Base-by-base conservation (phyloP, 1,140 invertebrate species). In the Drosophila dunni region DNA sequence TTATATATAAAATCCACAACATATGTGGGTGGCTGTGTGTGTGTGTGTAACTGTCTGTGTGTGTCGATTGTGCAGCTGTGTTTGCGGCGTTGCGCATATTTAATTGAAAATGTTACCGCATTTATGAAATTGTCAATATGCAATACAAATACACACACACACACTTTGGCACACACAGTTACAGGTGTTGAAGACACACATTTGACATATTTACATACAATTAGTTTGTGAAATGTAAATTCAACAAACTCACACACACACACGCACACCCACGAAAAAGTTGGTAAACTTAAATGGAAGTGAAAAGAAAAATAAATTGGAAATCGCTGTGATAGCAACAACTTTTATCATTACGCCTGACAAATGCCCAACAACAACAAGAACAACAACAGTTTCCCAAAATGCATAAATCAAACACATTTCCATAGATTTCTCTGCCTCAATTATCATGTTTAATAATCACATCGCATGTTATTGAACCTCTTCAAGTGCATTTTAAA, bases 71-170 rank as follows among this genome's bases (percentile, higher is more conserved):
- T 89, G 79, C 76, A 83, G 76, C 73, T 88, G 80, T 83, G 76
- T 83, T 86, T 88, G 83, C 80, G 74, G 54, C 69, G 70, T 70
- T 88, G 83, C 84, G 84, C 83, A 88, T 88, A 88, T 88, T 89
- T 89, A 88, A 88, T 88, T 88, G 83, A 88, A 88, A 88, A 88
- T 88, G 83, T 88, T 88, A 88, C 83, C 83, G 84, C 83, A 88
- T 88, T 88, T 88, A 88, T 88, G 84, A 88, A 88, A 89, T 80
- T 88, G 84, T 88, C 84, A 88, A 88, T 89, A 89, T 83, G 80
- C 73, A 84, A 80, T 78, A 88, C 83, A 88, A 88, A 77, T 60
- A 88, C 53, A 61, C 60, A 57, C 36, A 34, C 44, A 36, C 67
- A 44, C 46, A 34, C 61, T 45, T 38, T 58, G 8, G 24, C 56